Evolutionary conservation across 2,888 invertebrate genomes (phyloP).

Genomic region (Tachina grossa): DNA sequence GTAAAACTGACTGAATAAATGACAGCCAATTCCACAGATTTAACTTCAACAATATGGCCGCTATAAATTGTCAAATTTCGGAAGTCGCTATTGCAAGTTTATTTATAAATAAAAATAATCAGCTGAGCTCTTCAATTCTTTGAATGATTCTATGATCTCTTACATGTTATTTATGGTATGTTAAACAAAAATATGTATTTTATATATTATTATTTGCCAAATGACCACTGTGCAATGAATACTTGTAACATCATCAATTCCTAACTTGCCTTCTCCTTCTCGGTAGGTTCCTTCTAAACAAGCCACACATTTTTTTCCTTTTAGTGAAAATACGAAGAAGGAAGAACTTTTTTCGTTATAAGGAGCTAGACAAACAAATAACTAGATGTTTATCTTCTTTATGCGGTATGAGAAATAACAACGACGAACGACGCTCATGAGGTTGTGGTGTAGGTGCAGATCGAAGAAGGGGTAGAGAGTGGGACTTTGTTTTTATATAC

Average conservation of each 20-base stretch:
- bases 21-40: too few species aligned
- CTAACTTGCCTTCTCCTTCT: constrained; percentile 6
- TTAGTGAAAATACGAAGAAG: constrained; percentile 29
- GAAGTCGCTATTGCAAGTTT: too few species aligned
- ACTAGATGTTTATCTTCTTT: constrained; percentile 13
- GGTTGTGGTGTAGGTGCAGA: neutral
- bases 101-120: too few species aligned
- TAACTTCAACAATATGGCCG: too few species aligned
- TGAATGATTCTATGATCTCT: too few species aligned
- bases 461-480: neutral
- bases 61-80: too few species aligned
- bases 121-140: too few species aligned
- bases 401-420: constrained; percentile 28
- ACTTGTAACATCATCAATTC: neutral
- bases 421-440: neutral
- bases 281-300: constrained; percentile 16
- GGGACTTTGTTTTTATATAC: neutral
- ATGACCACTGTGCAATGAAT: constrained; percentile 23
- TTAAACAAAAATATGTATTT: too few species aligned
- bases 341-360: constrained; percentile 26
- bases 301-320: neutral
- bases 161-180: too few species aligned
- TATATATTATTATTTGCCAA: too few species aligned
- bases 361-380: constrained; percentile 33
- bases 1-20: too few species aligned